Evolutionary conservation across 1,140 invertebrate species (phyloP), one percentile per base, ranked within the genome.

Genomic region (Aradophagus sp.): DNA sequence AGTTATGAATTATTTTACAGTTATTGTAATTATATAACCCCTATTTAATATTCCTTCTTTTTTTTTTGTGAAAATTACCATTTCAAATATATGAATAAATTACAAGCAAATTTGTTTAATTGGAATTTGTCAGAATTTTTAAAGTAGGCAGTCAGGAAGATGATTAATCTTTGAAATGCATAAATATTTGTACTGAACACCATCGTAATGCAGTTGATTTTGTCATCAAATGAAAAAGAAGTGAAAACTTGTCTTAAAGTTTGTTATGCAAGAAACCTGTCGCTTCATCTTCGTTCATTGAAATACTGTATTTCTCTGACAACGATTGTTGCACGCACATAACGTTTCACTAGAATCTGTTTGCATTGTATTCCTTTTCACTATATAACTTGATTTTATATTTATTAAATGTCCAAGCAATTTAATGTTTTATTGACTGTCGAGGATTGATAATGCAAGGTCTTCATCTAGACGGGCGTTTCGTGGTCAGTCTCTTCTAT

Each of bases 401-500:
- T 38, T 59, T 75, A 63, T 72, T 70, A 77, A 78, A 20, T 31
- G 23, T 66, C 41, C 39, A 66, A 73, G 59, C 42, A 52, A 14
- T 55, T 45, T 34, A 12, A 23, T 63, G 19, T 13, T 70, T 67
- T 78, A 84, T 82, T 82, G 78, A 82, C 82, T 81, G 66, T 73
- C 66, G 69, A 77, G 75, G 75, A 79, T 81, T 75, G 35, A 56
- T 42, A 66, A 66, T 66, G 35, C 47, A 48, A 50, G 31, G n/a
- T 61, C 48, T 38, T 26, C 6, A 13, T 36, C 93, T 89, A 93
- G 76, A 93, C 92, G 63, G 91, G 91, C 76, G 92, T 93, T 83
- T 93, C 92, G 76, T 93, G 91, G 79, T 93, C 92, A 77, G 90
- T 89, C 86, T 93, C 92, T 86, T 93, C 91, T 83, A 93, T 93